These are phyloP conservation scores for Urocitellus parryii DNA, from an alignment of 2,113 vertebrate species.

Conservation along the genomic window DNA sequence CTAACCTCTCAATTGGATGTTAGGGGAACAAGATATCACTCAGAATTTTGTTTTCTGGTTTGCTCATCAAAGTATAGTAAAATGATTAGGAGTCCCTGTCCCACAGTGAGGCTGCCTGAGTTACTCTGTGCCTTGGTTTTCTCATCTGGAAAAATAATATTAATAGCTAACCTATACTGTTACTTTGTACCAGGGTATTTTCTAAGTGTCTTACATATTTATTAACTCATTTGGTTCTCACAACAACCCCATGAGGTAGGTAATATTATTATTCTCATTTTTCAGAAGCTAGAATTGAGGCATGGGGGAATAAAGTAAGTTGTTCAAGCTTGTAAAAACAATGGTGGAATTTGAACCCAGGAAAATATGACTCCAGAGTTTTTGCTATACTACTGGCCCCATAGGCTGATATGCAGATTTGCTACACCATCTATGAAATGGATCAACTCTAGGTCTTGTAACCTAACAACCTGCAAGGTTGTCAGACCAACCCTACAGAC, in stretches of 20 bases:
- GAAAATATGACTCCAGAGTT: not conserved
- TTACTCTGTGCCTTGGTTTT: not conserved
- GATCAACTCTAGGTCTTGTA: not conserved
- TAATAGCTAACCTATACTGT: not conserved
- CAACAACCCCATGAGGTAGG: not conserved
- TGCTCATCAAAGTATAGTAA: not conserved
- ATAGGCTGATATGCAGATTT: not conserved
- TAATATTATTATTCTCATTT: constrained; percentile 44
- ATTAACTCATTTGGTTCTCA: constrained; percentile 12
- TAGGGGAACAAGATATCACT: not conserved
- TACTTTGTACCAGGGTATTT: not conserved
- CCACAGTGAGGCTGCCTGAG: not conserved
- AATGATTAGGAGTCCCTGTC: not conserved
- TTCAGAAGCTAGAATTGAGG: not conserved
- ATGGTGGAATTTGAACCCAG: not conserved
- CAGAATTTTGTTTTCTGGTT: not conserved
- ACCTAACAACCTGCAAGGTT: not conserved
- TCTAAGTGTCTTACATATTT: not conserved
- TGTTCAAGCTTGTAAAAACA: not conserved
- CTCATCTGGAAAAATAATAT: not conserved
- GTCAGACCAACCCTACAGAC: not conserved
- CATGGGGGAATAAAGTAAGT: not conserved
- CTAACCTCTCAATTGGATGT: not conserved
- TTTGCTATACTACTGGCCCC: not conserved
- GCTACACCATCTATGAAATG: not conserved